A percentile compares a stretch with the other conserved stretches of the same genome.
Conservation (phyloP, 2,797 vertebrate genomes). For the Taeniopygia guttata region DNA sequence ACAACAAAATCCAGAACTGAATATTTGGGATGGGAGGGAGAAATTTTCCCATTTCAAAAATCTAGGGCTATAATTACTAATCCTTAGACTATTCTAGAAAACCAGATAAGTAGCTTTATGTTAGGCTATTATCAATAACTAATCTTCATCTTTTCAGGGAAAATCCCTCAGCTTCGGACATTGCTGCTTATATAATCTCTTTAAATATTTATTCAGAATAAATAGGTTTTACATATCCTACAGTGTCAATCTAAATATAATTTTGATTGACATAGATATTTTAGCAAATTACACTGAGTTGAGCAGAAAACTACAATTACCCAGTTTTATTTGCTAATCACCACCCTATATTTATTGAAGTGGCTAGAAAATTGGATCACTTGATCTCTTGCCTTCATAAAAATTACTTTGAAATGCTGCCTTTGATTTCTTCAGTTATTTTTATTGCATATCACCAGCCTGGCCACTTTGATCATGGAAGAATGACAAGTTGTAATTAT, state of each 20-base stretch:
- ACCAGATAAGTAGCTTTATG: background rate
- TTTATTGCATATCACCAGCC: background rate
- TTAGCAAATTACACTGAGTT: constrained; percentile 35
- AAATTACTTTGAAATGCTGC: background rate
- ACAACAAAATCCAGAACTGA: background rate
- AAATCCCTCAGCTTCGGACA: constrained; percentile 7
- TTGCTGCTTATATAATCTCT: constrained; percentile 16
- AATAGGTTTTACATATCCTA: constrained; percentile 34
- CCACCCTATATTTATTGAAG: constrained; percentile 46
- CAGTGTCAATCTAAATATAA: constrained; percentile 50
- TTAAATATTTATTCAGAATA: constrained; percentile 44
- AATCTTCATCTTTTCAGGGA: constrained; percentile 1
- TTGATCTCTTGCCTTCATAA: constrained; percentile 39
- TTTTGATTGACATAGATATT: constrained; percentile 49
- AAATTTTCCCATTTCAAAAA: background rate
- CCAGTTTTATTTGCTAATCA: constrained; percentile 52
- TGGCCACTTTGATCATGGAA: background rate
- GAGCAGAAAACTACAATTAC: constrained; percentile 56
- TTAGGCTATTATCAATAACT: background rate
- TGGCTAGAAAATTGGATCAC: constrained; percentile 9
- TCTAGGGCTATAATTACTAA: background rate
- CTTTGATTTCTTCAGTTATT: constrained; percentile 21
- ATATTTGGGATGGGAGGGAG: background rate
- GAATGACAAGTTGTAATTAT: background rate
- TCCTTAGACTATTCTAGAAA: background rate